Evolutionary conservation across 2,888 invertebrate species (phyloP), one percentile per base, ranked within the genome.

Genomic region (Spialia ferax): DNA sequence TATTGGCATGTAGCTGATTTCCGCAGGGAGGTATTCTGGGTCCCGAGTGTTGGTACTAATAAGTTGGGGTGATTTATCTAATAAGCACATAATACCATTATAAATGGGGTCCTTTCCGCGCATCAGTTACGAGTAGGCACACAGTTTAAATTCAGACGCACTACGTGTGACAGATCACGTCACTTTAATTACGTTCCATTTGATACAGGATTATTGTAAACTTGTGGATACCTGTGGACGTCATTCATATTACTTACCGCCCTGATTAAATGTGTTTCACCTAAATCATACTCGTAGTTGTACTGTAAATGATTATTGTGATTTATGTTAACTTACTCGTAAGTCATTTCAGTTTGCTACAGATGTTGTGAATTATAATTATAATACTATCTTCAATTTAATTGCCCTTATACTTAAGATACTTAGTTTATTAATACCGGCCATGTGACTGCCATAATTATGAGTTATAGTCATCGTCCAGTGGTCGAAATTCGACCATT

Each of bases 11-110:
- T 18, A 45, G 18, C 29, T 0, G n/a, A 42, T n/a, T 57, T 8
- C 23, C 38, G 23, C 15, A n/a, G 13, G 0, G 22, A 13, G 15
- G 50, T 20, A 29, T 50, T 22, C 52, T 32, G 20, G 20, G 50
- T 20, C 26, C 50, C 20, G n/a, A 32, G 50, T 20, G 61, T 48
- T 22, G 61, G 61, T 50, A 23, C 62, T 62, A 52, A 62, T 62
- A 38, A 62, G 35, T n/a, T 35, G 32, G 35, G 32, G 63, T 56
- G 32, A 64, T 64, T 64, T 64, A 48, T 64, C 63, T 64, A 64
- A 56, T 59, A 50, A 65, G 64, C 57, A 50, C 57, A 50, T 65
- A 59, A 65, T 65, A 22, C 64, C 54, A 50, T 54, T 55, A 63
- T 42, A 63, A 55, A 63, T 55, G 63, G 55, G 42, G 23, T 10